Evolutionary conservation across 92 coral and sea anemone genomes (phyloP).

Genomic region (Meandrina meandrites): DNA sequence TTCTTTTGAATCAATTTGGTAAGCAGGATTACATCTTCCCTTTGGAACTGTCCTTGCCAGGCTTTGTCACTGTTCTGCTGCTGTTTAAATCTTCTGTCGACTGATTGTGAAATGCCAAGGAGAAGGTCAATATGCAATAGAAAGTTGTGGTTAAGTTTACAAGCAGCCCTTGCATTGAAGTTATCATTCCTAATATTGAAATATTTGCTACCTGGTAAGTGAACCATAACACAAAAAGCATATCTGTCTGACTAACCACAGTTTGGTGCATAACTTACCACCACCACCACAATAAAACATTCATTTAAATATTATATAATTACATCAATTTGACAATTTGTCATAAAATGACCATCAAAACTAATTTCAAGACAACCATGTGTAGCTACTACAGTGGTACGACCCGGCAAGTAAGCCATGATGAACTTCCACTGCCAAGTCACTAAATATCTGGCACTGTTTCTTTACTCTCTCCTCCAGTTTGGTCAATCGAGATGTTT

Average conservation of each 20-base stretch:
- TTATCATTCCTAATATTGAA: neutral
- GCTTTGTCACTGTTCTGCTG: neutral
- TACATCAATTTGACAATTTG: too few relatives aligned
- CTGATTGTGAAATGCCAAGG: neutral
- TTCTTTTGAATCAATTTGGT: neutral
- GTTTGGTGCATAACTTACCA: too few relatives aligned
- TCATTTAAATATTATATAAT: too few relatives aligned
- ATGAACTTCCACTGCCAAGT: slow-evolving; percentile 7
- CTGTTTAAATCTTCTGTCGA: neutral
- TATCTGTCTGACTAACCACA: too few relatives aligned
- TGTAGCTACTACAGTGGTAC: too few relatives aligned
- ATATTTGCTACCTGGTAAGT: neutral
- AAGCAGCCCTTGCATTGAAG: neutral
- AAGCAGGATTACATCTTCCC: neutral
- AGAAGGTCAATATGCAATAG: slow-evolving; percentile 7
- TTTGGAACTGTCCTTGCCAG: neutral
- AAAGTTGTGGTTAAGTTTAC: neutral
- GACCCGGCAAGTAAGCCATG: too few relatives aligned
- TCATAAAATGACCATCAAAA: too few relatives aligned
- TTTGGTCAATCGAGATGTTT: neutral
- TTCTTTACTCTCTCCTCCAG: slow-evolving; percentile 22
- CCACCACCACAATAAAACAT: too few relatives aligned
- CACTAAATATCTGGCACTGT: slow-evolving; percentile 10
- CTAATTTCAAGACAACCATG: too few relatives aligned
- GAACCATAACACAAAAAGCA: too few relatives aligned